A percentile compares a stretch with the other conserved stretches of the same genome.
phyloP scores from a whole-genome alignment of 2,113 vertebrate species.

The Nipponia nippon region DNA sequence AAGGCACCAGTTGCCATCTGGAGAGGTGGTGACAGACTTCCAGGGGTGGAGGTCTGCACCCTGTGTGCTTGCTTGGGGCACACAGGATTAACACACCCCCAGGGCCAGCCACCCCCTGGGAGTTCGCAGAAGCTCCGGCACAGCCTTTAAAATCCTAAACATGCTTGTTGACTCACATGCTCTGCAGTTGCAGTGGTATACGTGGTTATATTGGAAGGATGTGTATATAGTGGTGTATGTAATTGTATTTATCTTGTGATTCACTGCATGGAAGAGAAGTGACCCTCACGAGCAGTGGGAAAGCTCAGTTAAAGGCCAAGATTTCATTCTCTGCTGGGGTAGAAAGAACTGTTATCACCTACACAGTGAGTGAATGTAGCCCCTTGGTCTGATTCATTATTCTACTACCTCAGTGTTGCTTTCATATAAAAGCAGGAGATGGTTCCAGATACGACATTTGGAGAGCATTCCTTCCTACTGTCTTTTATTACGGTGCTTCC shows the following conservation, averaged over 20 bases:
- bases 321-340: background rate
- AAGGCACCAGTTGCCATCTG: background rate
- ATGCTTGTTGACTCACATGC: fast-evolving
- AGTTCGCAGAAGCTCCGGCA: fast-evolving
- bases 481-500: background rate
- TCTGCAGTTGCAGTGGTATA: background rate
- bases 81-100: background rate
- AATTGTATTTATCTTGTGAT: background rate
- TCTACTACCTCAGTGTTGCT: background rate
- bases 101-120: background rate
- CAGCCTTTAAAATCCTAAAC: background rate
- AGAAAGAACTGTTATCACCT: background rate
- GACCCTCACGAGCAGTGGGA: background rate
- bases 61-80: background rate
- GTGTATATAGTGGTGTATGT: no score
- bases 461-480: background rate
- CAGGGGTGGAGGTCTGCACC: background rate
- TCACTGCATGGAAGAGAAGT: background rate
- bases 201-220: background rate
- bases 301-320: background rate
- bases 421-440: background rate
- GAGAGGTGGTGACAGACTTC: background rate
- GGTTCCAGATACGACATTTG: background rate
- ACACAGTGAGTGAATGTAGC: background rate
- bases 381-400: background rate